Conservation (phyloP, 2,888 invertebrate genomes). For the Ormyrus thymus region DNA sequence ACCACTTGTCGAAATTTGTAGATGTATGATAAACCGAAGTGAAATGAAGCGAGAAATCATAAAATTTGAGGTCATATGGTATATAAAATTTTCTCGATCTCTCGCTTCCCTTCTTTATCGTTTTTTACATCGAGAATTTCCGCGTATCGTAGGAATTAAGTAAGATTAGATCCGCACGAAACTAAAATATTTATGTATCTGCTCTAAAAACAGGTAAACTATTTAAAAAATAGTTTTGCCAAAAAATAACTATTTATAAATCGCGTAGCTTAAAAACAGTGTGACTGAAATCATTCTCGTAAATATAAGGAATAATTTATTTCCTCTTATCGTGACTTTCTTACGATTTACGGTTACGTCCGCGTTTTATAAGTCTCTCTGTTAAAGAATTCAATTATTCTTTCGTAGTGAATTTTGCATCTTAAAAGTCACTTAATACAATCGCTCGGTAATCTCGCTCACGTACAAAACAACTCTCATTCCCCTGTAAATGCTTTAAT, state of each 20-base stretch:
- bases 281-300: neutral
- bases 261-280: too few relatives aligned
- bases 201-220: too few relatives aligned
- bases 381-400: constrained; percentile 3
- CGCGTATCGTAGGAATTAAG: too few relatives aligned
- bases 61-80: constrained; percentile 2
- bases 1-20: constrained; percentile 9
- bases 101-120: neutral
- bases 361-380: constrained; percentile 10
- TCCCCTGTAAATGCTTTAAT: too few relatives aligned
- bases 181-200: too few relatives aligned
- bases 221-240: too few relatives aligned
- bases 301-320: constrained; percentile 31
- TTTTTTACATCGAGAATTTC: neutral
- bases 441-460: too few relatives aligned
- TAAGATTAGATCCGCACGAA: too few relatives aligned
- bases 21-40: neutral
- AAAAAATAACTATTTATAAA: too few relatives aligned
- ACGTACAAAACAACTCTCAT: too few relatives aligned
- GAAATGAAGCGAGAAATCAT: constrained; percentile 17
- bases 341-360: constrained; percentile 26
- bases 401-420: neutral
- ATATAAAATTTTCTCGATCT: constrained; percentile 9
- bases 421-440: too few relatives aligned
- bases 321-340: constrained; percentile 9